A percentile compares a stretch with the other conserved stretches of the same genome.
These are phyloP conservation scores for Cancer borealis DNA, from an alignment of 2,888 invertebrate species.

Conservation along the genomic window DNA sequence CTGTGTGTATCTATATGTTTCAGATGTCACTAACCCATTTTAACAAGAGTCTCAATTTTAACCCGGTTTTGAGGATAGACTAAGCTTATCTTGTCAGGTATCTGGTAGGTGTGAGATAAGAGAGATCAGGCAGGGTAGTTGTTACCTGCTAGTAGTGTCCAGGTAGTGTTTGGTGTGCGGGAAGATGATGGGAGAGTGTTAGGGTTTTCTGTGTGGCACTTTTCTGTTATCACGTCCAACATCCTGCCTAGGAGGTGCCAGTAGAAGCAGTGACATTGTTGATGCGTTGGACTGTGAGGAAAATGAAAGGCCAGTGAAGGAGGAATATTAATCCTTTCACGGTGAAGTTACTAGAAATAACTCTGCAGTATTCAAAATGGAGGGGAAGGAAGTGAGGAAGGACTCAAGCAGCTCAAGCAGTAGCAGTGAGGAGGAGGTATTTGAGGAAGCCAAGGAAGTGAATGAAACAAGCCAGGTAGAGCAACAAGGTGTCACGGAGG, in stretches of 20 bases:
- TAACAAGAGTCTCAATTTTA: neutral
- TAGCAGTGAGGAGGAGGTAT: neutral
- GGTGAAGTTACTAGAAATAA: neutral
- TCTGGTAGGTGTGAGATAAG: neutral
- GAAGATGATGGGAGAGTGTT: neutral
- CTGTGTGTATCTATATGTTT: neutral
- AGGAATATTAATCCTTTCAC: neutral
- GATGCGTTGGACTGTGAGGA: neutral
- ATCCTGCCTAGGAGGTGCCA: slow-evolving; percentile 51
- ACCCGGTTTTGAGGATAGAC: neutral
- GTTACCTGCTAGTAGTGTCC: neutral
- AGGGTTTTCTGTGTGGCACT: neutral
- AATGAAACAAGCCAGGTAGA: neutral
- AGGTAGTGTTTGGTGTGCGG: neutral
- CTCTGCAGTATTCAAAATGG: neutral
- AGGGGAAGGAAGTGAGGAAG: neutral
- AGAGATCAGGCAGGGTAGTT: neutral
- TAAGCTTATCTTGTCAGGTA: neutral
- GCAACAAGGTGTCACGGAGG: neutral
- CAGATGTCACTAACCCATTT: neutral
- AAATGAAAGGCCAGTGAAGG: neutral
- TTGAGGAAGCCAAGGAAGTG: slow-evolving; percentile 4
- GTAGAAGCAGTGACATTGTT: neutral
- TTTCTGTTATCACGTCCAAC: slow-evolving; percentile 49
- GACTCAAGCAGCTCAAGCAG: neutral